Evolutionary conservation across 2,113 vertebrate species (phyloP), one percentile per base, ranked within the genome.

Genomic region (Lipophrys pholis): DNA sequence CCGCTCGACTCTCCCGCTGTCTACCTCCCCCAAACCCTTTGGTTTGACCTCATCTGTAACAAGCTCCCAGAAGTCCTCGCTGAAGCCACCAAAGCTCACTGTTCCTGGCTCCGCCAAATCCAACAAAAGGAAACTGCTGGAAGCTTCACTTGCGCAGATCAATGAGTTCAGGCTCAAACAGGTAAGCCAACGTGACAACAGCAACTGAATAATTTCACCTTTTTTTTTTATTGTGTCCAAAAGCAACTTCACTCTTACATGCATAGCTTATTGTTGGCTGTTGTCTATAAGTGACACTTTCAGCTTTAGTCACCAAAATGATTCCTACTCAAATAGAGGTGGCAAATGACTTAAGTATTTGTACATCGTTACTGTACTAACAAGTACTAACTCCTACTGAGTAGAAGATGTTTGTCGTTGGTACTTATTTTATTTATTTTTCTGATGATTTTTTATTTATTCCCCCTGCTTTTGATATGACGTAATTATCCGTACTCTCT

Each of bases 61-160:
- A 15, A 86, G 82, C 80, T 78, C 88, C 56, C 83, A 66, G 72
- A 90, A 89, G 82, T 61, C 80, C 58, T 66, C 77, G 0, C 74
- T 75, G 68, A 91, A 89, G 67, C 67, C 78, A 35, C 64, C 80
- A 49, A 87, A 82, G 80, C 84, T 84, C 12, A 14, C 80, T 48
- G 68, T 69, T 61, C 54, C 86, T 87, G 95, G 96, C 78, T 65
- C 95, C 76, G 93, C 93, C 80, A 97, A 96, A 92, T 87, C 94
- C 93, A 95, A 94, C 91, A 96, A 93, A 90, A 96, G 95, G 95
- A 97, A 96, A 94, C 94, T 95, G 94, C 94, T 97, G 92, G 96
- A 98, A 91, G 96, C 95, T 82, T 91, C 96, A 65, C 81, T 94
- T 74, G 90, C 93, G 60, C 93, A 96, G 92, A 95, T 96, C 94